Evolutionary conservation across 2,888 invertebrate genomes (phyloP).

Genomic region (Lagria hirta): DNA sequence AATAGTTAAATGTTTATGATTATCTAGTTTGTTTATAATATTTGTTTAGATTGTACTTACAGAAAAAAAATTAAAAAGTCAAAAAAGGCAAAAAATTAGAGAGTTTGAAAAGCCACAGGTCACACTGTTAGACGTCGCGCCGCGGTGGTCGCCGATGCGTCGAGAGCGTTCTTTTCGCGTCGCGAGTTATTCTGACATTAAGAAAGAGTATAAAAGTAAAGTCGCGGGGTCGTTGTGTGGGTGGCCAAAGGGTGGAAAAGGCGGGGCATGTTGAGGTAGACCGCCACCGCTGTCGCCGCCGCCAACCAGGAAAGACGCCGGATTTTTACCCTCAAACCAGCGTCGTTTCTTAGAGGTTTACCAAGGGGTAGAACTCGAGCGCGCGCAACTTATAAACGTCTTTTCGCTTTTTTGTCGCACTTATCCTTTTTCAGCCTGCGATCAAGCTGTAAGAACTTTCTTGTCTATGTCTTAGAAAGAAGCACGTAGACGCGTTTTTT

Average conservation of each 20-base stretch:
- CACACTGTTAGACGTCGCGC: conserved; percentile 4
- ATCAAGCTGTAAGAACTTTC: conserved; percentile 8
- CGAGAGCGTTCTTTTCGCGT: conserved; percentile 51
- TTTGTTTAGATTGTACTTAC: too few relatives aligned
- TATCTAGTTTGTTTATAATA: too few relatives aligned
- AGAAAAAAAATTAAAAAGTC: too few relatives aligned
- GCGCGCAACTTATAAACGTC: conserved; percentile 50
- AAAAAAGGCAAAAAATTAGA: too few relatives aligned
- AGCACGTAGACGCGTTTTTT: conserved; percentile 28
- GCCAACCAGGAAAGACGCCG: conserved; percentile 58
- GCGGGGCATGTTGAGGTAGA: conserved; percentile 58
- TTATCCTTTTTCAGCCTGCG: conserved; percentile 31
- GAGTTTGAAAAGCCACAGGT: conserved; percentile 8
- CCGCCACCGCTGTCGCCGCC: conserved; percentile 56
- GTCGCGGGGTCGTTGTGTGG: conserved; percentile 46
- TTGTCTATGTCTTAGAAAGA: conserved; percentile 38
- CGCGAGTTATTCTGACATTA: conserved; percentile 54
- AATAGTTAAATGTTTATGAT: too few relatives aligned
- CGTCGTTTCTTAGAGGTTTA: conserved; percentile 58
- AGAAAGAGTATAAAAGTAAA: conserved; percentile 54
- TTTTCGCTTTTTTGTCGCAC: conserved; percentile 46
- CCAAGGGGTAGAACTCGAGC: conserved; percentile 52
- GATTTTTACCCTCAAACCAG: conserved; percentile 58
- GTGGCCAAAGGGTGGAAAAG: conserved; percentile 45
- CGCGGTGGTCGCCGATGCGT: too few relatives aligned